Evolutionary conservation across 2,888 invertebrate genomes (phyloP), one percentile per base, ranked within the genome.

Genomic region (Tethea ocularis): DNA sequence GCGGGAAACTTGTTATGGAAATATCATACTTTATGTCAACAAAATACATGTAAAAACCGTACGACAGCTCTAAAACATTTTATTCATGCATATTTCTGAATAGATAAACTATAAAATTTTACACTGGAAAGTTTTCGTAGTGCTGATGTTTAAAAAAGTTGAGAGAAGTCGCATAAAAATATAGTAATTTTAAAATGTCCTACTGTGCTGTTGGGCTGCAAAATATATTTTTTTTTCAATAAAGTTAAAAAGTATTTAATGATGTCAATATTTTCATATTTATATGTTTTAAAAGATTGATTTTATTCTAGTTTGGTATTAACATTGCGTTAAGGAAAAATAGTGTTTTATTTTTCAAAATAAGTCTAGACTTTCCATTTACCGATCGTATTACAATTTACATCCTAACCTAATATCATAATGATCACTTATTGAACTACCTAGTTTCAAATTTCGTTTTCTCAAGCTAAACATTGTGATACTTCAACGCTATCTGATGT

Each of bases 1-100:
- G 57, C 38, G 38, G 22, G 56, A 58, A 57, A 62, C 53, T 29
- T 53, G 53, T 29, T 29, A 53, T 53, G 53, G 24, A 29, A 29
- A 33, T 53, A 29, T 33, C 11, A 33, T 54, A 4, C 53, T 33
- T 20, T n/a, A 33, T 17, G 33, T 33, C 54, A 33, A 22, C 13
- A 5, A 11, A 29, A 22, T 17, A 33, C 7, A 10, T 11, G 33
- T 54, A 20, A 10, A 36, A 36, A 33, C 2, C 7, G 10, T 15
- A 54, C 17, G 29, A 11, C n/a, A 22, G 33, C 54, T 33, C 17
- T 29, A 22, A 33, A 29, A 29, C 52, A 26, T 8, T n/a, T 26
- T 23, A 24, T 52, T 23, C 52, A 52, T 26, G n/a, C n/a, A 38
- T 38, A 38, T 38, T 38, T 38, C n/a, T 38, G 38, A 38, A 38